Evolutionary conservation across 2,113 vertebrate genomes (phyloP).

Genomic region (Saguinus imperator): DNA sequence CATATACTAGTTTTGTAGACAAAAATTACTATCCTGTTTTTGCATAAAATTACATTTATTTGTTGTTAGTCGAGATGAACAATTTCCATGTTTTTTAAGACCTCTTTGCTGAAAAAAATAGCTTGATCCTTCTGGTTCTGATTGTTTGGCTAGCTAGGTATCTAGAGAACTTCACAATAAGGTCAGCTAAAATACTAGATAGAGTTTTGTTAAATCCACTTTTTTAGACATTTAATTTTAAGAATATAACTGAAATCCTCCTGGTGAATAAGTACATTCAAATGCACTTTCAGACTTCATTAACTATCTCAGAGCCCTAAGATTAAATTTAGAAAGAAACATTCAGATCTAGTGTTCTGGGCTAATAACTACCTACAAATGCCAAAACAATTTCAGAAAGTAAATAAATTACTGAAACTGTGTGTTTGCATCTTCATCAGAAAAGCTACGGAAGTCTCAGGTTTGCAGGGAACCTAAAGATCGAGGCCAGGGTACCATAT

Average conservation of each 20-base stretch:
- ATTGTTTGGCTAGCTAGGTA: background rate
- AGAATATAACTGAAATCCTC: background rate
- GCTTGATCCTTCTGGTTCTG: background rate
- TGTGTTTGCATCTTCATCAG: background rate
- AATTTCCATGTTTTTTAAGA: background rate
- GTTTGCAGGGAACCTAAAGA: background rate
- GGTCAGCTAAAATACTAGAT: background rate
- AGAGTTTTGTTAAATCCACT: background rate
- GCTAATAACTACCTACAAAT: background rate
- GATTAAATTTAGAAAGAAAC: background rate
- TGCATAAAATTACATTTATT: background rate
- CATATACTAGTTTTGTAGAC: background rate
- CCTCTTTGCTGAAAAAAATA: background rate
- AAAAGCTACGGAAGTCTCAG: background rate
- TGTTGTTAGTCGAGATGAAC: background rate
- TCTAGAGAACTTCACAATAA: background rate
- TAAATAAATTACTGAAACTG: background rate
- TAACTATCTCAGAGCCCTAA: background rate
- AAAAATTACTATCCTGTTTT: background rate
- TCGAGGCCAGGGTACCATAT: background rate
- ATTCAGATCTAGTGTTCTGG: background rate
- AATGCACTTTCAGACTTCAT: background rate
- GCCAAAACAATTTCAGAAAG: background rate
- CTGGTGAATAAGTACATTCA: background rate
- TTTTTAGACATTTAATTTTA: background rate